These are phyloP conservation scores for Acanthurus tractus DNA, from an alignment of 2,797 vertebrate species.

Conservation along the genomic window DNA sequence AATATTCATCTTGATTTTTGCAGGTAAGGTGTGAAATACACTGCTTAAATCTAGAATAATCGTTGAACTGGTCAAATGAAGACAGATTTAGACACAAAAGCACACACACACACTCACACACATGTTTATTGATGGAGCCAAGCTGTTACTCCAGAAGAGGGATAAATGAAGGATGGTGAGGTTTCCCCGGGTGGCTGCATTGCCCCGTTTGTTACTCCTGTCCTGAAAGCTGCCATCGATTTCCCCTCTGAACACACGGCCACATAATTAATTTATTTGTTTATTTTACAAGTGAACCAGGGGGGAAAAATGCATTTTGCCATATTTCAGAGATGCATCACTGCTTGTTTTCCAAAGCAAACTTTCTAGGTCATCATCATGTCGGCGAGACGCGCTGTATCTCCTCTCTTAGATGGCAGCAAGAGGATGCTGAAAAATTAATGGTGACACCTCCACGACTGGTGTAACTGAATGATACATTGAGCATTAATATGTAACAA, in stretches of 20 bases:
- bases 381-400: slow-evolving; percentile 43
- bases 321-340: slow-evolving; percentile 62
- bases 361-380: slow-evolving; percentile 68
- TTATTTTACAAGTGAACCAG: slow-evolving; percentile 66
- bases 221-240: slow-evolving; percentile 75
- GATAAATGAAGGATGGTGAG: slow-evolving; percentile 69
- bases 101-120: slow-evolving; percentile 12
- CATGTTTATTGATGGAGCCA: slow-evolving; percentile 40
- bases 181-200: slow-evolving; percentile 64
- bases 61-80: slow-evolving; percentile 54
- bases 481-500: slow-evolving; percentile 75
- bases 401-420: slow-evolving; percentile 44
- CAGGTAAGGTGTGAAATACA: slow-evolving; percentile 50
- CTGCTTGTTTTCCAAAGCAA: slow-evolving; percentile 50
- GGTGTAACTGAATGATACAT: slow-evolving; percentile 71
- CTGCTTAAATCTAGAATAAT: slow-evolving; percentile 52
- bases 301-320: slow-evolving; percentile 28
- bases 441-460: slow-evolving; percentile 71
- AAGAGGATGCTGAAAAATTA: slow-evolving; percentile 70
- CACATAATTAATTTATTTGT: slow-evolving; percentile 81
- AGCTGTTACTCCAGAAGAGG: slow-evolving; percentile 58
- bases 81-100: slow-evolving; percentile 46
- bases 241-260: slow-evolving; percentile 64
- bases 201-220: slow-evolving; percentile 71
- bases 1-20: slow-evolving; percentile 53